These are phyloP conservation scores for Cyprinodon variegatus DNA, from an alignment of 2,113 vertebrate species.

Conservation along the genomic window DNA sequence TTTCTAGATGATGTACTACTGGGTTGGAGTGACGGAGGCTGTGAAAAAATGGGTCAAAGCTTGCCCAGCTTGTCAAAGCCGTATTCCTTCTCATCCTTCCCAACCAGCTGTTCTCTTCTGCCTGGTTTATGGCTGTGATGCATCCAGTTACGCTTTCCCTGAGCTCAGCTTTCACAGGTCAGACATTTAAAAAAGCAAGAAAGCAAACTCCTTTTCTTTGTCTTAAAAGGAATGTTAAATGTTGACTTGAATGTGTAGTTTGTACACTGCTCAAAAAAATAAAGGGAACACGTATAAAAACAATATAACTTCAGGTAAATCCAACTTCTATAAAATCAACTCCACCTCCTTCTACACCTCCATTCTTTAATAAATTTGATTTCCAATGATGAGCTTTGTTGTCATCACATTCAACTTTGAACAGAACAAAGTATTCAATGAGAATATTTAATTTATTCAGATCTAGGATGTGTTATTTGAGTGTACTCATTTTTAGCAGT, in stretches of 20 bases:
- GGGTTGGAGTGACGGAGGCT: slow-evolving; percentile 50
- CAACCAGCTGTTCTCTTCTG: slow-evolving; percentile 32
- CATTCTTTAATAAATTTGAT: too few relatives aligned
- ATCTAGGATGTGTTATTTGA: too few relatives aligned
- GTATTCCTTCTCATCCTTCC: accelerated
- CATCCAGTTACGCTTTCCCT: slow-evolving; percentile 46
- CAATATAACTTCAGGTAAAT: too few relatives aligned
- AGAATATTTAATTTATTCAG: too few relatives aligned
- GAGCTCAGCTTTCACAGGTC: slow-evolving; percentile 62
- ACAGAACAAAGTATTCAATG: too few relatives aligned
- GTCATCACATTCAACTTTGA: too few relatives aligned
- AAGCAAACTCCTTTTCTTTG: not conserved
- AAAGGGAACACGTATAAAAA: too few relatives aligned
- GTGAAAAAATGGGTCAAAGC: slow-evolving; percentile 56
- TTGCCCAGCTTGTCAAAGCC: slow-evolving; percentile 35
- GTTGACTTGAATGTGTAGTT: not conserved
- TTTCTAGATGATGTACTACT: slow-evolving; percentile 62
- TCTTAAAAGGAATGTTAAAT: not conserved
- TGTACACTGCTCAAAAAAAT: too few relatives aligned
- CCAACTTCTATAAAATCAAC: too few relatives aligned
- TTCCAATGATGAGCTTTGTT: too few relatives aligned
- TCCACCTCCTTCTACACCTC: too few relatives aligned
- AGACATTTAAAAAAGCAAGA: not conserved
- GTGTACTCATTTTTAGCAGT: too few relatives aligned
- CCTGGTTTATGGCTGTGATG: slow-evolving; percentile 63